These are phyloP conservation scores for Drosophila rhopaloa DNA, from an alignment of 1,140 invertebrate genomes.

Conservation along the genomic window DNA sequence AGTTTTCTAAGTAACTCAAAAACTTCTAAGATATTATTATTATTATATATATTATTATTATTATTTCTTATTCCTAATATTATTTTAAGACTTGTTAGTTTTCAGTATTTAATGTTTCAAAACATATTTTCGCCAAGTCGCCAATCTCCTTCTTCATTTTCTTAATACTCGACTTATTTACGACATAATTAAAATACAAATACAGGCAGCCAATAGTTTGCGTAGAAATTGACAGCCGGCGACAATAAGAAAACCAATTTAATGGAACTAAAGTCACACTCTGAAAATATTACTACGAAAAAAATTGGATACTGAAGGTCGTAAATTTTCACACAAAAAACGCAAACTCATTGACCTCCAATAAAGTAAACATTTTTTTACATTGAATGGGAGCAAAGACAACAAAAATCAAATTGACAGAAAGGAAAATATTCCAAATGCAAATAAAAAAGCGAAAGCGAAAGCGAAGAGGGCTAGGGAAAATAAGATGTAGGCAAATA, in stretches of 20 bases:
- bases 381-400: conserved; percentile 14
- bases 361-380: conserved; percentile 54
- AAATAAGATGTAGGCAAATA: conserved; percentile 53
- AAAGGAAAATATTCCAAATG: conserved; percentile 33
- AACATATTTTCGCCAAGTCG: not conserved
- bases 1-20: too few relatives aligned
- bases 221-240: conserved; percentile 16
- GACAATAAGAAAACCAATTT: not conserved
- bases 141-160: conserved; percentile 6
- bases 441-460: conserved; percentile 64
- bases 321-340: conserved; percentile 52
- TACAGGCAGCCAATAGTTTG: conserved; percentile 30
- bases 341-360: conserved; percentile 26
- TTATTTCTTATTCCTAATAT: not conserved
- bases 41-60: too few relatives aligned
- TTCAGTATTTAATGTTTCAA: too few relatives aligned
- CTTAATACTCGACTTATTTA: conserved; percentile 30
- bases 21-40: too few relatives aligned
- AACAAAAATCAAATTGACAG: conserved; percentile 40
- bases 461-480: conserved; percentile 11
- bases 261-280: conserved; percentile 1
- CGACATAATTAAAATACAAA: conserved; percentile 47
- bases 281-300: conserved; percentile 28
- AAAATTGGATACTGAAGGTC: conserved; percentile 29
- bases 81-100: not conserved